Evolutionary conservation across 2,888 invertebrate species (phyloP), one percentile per base, ranked within the genome.

Genomic region (Glaucopsyche alexis): DNA sequence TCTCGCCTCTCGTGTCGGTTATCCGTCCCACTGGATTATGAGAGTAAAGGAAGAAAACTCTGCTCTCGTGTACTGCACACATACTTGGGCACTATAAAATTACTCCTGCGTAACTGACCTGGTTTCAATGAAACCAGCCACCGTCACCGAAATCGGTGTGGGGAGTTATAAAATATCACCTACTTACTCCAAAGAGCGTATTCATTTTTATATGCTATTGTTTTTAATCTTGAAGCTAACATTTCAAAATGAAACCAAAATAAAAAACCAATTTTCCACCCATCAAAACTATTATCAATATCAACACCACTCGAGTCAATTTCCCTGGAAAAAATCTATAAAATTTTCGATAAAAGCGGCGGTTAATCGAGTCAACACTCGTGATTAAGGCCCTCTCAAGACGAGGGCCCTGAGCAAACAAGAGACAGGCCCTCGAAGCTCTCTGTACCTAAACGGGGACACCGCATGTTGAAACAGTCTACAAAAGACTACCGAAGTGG

Each of bases 301-400:
- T 19, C 19, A 19, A 55, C 55, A 55, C 19, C 19, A 55, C 55
- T 55, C 42, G 11, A 67, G 19, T 16, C 45, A 70, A 70, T 19
- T 49, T 40, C 40, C 65, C 19, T 29, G 49, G 7, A 66, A 49
- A 66, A 49, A 72, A 40, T 49, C 40, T 65, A 66, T 66, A 42
- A 72, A 72, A 72, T 74, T 74, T 76, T 74, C 72, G 75, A 77
- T 76, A 75, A 77, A 76, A 76, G 73, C 50, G 70, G 66, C 71
- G 72, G 74, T 70, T 81, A 81, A 84, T 87, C 83, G 83, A 86
- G 85, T 83, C 84, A 84, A 85, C 89, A 87, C 90, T 91, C 77
- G 82, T 87, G 89, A 90, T 91, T 91, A 91, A 89, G 87, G 84
- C 82, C 81, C 85, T 80, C 91, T 90, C 78, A 78, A 83, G 80